A percentile compares a stretch with the other conserved stretches of the same genome.
phyloP scores from a whole-genome alignment of 2,888 invertebrate genomes.

The Athalia circularis region DNA sequence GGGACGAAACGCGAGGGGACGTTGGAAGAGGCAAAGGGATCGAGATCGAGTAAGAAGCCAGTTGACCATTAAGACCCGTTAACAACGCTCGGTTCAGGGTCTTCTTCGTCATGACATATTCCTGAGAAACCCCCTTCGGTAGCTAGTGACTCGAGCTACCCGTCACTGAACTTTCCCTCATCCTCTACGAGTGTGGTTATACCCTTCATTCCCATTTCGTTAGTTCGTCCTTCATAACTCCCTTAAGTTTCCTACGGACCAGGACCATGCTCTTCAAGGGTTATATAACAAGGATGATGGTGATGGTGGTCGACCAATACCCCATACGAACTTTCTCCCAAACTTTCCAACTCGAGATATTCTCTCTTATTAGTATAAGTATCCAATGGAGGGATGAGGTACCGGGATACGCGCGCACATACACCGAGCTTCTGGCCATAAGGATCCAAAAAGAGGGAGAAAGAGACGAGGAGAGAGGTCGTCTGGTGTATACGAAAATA shows the following conservation, averaged over 20 bases:
- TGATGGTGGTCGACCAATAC: slow-evolving; percentile 16
- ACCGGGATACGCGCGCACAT: too few species aligned
- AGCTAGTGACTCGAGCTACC: too few species aligned
- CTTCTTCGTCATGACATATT: neutral
- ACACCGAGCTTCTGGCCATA: neutral
- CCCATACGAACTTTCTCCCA: too few species aligned
- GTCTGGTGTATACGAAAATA: neutral
- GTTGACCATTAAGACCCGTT: slow-evolving; percentile 41
- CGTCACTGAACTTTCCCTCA: neutral
- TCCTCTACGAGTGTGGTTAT: slow-evolving; percentile 12
- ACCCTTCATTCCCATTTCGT: slow-evolving; percentile 28
- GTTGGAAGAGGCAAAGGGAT: slow-evolving; percentile 2
- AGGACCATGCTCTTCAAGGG: neutral
- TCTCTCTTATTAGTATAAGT: too few species aligned
- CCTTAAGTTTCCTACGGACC: slow-evolving; percentile 14
- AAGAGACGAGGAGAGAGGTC: neutral
- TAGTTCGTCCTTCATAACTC: slow-evolving; percentile 30
- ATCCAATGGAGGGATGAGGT: too few species aligned
- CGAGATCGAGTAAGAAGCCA: neutral
- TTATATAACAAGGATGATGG: slow-evolving; percentile 2
- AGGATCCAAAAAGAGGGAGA: neutral
- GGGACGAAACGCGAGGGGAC: neutral
- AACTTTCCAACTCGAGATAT: too few species aligned
- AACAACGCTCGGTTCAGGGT: slow-evolving; percentile 20
- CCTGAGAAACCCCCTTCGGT: too few species aligned